Evolutionary conservation across 2,797 vertebrate species (phyloP).

Genomic region (Spheniscus humboldti): DNA sequence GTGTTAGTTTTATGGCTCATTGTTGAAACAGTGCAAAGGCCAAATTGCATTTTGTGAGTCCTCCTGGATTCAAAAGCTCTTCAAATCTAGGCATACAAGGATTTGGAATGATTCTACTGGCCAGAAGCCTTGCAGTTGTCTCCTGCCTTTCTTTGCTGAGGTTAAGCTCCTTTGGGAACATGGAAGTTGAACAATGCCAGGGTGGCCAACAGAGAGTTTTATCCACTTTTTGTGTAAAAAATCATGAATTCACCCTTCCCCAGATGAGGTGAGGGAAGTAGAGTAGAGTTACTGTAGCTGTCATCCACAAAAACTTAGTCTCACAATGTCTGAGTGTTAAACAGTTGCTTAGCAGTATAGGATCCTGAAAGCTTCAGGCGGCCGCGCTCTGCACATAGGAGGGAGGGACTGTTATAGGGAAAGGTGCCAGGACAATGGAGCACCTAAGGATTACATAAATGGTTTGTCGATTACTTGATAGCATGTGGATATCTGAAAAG

Average conservation of each 20-base stretch:
- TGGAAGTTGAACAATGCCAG: neutral
- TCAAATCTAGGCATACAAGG: neutral
- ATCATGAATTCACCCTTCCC: neutral
- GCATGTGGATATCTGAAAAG: neutral
- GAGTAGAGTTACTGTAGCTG: neutral
- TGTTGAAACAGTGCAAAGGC: constrained; percentile 17
- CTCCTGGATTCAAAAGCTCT: constrained; percentile 10
- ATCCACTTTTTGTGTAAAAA: neutral
- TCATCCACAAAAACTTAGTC: neutral
- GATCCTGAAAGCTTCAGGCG: neutral
- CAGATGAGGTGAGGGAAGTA: neutral
- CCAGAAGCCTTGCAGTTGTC: neutral
- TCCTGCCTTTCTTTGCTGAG: neutral
- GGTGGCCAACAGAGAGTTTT: neutral
- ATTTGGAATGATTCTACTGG: constrained; percentile 19
- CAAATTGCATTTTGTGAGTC: constrained; percentile 14
- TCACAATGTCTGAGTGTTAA: neutral
- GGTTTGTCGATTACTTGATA: neutral
- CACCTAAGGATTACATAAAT: neutral
- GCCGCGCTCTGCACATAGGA: neutral
- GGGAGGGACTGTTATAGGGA: neutral
- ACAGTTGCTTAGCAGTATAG: neutral
- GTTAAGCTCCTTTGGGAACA: neutral
- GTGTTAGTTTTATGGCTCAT: constrained; percentile 26
- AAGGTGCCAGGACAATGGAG: neutral